Evolutionary conservation across 1,140 invertebrate species (phyloP).

Genomic region (Cylas formicarius): DNA sequence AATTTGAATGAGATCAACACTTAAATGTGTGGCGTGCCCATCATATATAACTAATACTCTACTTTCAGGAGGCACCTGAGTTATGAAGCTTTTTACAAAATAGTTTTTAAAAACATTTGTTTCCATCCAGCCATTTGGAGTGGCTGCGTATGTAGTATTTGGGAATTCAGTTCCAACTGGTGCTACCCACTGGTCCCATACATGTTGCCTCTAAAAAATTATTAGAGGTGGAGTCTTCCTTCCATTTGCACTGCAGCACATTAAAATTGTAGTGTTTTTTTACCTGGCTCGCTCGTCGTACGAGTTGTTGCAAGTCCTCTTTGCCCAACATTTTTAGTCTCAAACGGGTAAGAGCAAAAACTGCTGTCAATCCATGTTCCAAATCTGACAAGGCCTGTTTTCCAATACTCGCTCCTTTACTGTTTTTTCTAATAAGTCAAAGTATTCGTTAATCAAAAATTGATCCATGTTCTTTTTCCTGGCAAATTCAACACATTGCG

Average conservation of each 20-base stretch:
- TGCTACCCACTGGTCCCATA: slow-evolving; percentile 26
- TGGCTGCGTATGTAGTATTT: slow-evolving; percentile 36
- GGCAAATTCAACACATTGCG: slow-evolving; percentile 39
- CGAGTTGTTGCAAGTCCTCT: slow-evolving; percentile 28
- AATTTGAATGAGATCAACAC: slow-evolving; percentile 29
- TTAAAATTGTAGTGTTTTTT: slow-evolving; percentile 38
- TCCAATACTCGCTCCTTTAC: slow-evolving; percentile 22
- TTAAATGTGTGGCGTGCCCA: slow-evolving; percentile 34
- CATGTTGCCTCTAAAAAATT: slow-evolving; percentile 32
- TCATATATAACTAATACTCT: slow-evolving; percentile 37
- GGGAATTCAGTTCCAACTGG: slow-evolving; percentile 21
- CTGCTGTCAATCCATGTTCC: slow-evolving; percentile 37
- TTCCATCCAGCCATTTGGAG: slow-evolving; percentile 38
- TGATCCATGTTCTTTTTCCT: slow-evolving; percentile 33
- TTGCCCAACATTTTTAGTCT: slow-evolving; percentile 34
- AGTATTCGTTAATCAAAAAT: slow-evolving; percentile 34
- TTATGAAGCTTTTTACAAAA: slow-evolving; percentile 35
- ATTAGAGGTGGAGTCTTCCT: slow-evolving; percentile 38
- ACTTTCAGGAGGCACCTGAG: slow-evolving; percentile 21
- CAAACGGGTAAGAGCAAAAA: slow-evolving; percentile 31
- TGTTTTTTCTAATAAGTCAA: slow-evolving; percentile 25
- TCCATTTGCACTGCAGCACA: slow-evolving; percentile 34
- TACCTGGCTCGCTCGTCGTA: slow-evolving; percentile 33
- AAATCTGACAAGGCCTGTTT: slow-evolving; percentile 30
- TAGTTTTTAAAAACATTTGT: slow-evolving; percentile 23